A percentile compares a stretch with the other conserved stretches of the same genome.
phyloP scores from a whole-genome alignment of 2,113 vertebrate genomes.

The Chroicocephalus ridibundus region DNA sequence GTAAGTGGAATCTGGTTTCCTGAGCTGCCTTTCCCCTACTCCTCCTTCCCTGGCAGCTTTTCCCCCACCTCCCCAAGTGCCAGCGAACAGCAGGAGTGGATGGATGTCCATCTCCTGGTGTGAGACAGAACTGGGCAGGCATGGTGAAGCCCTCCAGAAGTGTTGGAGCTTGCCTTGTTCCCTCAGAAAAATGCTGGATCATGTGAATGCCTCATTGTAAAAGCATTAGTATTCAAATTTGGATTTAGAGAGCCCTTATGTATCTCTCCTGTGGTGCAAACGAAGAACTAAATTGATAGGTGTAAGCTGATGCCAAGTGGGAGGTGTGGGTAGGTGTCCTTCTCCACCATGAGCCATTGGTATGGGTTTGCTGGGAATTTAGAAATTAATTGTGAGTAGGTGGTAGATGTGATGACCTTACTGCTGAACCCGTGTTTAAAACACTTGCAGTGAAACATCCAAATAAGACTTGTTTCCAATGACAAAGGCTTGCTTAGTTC shows the following conservation, averaged over 20 bases:
- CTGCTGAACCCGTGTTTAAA: background rate
- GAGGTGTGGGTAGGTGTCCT: background rate
- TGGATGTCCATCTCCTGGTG: background rate
- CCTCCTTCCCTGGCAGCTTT: background rate
- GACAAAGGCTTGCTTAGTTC: slow-evolving; percentile 47
- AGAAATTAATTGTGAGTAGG: background rate
- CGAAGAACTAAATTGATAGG: background rate
- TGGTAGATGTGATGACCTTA: background rate
- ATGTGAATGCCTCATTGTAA: background rate
- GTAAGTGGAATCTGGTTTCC: background rate
- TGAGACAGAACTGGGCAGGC: background rate
- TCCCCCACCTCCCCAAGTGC: background rate
- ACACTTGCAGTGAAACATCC: slow-evolving; percentile 2
- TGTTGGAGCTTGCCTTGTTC: background rate
- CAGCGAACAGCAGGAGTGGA: background rate
- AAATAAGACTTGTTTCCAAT: background rate
- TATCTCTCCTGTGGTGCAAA: background rate
- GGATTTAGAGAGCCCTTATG: background rate
- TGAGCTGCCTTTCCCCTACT: background rate
- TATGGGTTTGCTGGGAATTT: background rate
- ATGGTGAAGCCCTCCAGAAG: background rate
- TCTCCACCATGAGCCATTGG: background rate
- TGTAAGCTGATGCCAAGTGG: background rate
- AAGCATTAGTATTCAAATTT: background rate
- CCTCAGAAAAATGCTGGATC: accelerated